Evolutionary conservation across 2,113 vertebrate genomes (phyloP).

Genomic region (Dunckerocampus dactyliophorus): DNA sequence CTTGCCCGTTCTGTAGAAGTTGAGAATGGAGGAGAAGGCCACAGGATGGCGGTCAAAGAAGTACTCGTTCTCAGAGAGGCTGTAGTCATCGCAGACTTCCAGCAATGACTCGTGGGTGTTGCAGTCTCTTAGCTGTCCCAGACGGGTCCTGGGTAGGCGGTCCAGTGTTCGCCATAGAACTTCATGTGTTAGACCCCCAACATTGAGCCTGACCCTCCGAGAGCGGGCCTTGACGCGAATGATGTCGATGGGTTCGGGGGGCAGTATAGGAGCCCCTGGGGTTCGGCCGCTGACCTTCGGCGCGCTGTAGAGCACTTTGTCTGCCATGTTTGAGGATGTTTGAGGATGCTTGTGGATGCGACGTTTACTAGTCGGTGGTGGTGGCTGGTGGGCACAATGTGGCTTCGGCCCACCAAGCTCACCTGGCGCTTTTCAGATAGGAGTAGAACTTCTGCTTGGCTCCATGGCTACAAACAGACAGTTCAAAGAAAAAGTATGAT

Average conservation of each 20-base stretch:
- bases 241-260: slow-evolving; percentile 92
- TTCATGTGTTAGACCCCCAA: slow-evolving; percentile 94
- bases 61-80: slow-evolving; percentile 87
- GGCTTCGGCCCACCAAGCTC: slow-evolving; percentile 22
- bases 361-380: neutral
- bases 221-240: slow-evolving; percentile 90
- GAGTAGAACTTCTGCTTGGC: neutral
- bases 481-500: neutral
- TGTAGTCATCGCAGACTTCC: slow-evolving; percentile 97
- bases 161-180: slow-evolving; percentile 96
- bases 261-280: slow-evolving; percentile 68
- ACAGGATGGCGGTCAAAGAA: slow-evolving; percentile 96
- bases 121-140: slow-evolving; percentile 92
- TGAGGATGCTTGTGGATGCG: neutral
- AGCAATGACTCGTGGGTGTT: slow-evolving; percentile 92
- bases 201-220: slow-evolving; percentile 87
- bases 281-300: slow-evolving; percentile 75
- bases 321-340: slow-evolving; percentile 78
- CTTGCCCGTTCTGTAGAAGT: slow-evolving; percentile 98
- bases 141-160: slow-evolving; percentile 89
- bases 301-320: slow-evolving; percentile 74
- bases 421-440: slow-evolving; percentile 28
- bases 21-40: slow-evolving; percentile 97
- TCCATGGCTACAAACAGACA: slow-evolving; percentile 44
- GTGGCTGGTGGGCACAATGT: neutral